Conservation (phyloP, 2,888 invertebrate genomes). For the Gymnosoma rotundatum region DNA sequence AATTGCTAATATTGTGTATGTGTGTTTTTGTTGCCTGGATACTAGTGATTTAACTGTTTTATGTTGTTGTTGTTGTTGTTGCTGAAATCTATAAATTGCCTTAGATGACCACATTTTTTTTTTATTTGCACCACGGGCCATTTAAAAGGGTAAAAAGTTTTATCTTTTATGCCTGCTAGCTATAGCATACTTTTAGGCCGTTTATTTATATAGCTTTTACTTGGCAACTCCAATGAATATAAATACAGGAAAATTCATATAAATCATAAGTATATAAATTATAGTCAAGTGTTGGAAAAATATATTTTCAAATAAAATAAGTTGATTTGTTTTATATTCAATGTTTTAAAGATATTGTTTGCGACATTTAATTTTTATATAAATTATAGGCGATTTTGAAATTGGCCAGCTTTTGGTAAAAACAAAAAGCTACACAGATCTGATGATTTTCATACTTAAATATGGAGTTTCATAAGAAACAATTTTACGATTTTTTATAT, state of each 20-base stretch:
- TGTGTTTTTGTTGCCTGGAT: neutral
- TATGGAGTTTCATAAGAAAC: too few species aligned
- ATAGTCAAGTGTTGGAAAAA: constrained; percentile 12
- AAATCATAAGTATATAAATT: constrained; percentile 41
- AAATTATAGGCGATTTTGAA: too few species aligned
- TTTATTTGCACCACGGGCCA: constrained; percentile 40
- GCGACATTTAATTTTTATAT: too few species aligned
- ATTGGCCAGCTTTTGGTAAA: too few species aligned
- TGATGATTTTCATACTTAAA: too few species aligned
- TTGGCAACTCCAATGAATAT: constrained; percentile 25
- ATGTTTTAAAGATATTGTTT: too few species aligned
- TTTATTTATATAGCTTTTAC: neutral
- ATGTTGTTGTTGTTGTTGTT: neutral
- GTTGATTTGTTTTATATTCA: neutral
- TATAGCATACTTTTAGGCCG: constrained; percentile 45
- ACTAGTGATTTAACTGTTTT: neutral
- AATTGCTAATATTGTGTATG: neutral
- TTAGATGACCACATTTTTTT: constrained; percentile 45
- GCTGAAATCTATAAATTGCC: constrained; percentile 24
- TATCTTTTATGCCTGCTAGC: constrained; percentile 33
- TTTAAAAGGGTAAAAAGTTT: constrained; percentile 41
- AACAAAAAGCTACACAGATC: too few species aligned
- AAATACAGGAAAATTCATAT: constrained; percentile 24
- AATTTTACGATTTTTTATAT: too few species aligned
- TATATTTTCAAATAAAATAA: constrained; percentile 9